Percentiles rank a stretch among this genome's conserved stretches.
phyloP scores from a whole-genome alignment of 2,888 invertebrate genomes.

The Ormyrus thymus region DNA sequence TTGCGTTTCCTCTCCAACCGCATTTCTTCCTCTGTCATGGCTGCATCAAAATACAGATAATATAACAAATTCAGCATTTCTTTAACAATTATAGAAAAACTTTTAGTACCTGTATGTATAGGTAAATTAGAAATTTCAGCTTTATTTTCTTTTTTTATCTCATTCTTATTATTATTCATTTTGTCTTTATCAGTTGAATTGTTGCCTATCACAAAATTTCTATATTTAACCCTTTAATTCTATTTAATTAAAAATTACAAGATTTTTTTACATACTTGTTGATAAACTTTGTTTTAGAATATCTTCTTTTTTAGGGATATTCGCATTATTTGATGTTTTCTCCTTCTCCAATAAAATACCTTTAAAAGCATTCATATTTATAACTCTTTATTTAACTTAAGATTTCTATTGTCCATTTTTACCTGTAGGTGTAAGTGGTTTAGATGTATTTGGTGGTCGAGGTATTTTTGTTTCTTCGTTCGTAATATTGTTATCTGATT shows the following conservation, averaged over 20 bases:
- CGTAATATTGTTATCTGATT: background rate
- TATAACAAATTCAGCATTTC: background rate
- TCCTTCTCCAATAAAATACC: too few relatives aligned
- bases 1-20: constrained; percentile 58
- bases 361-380: too few relatives aligned
- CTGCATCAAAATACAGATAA: constrained; percentile 21
- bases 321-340: too few relatives aligned
- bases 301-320: background rate
- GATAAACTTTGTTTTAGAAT: background rate
- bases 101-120: constrained; percentile 33
- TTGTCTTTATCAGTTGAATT: constrained; percentile 10
- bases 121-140: constrained; percentile 10
- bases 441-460: background rate
- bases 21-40: constrained; percentile 58
- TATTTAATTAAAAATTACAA: background rate
- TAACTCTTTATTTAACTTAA: too few relatives aligned
- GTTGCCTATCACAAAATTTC: background rate
- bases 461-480: background rate
- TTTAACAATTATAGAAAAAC: background rate
- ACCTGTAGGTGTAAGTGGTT: background rate
- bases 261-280: constrained; percentile 16
- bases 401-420: too few relatives aligned
- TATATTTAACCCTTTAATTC: background rate
- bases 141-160: constrained; percentile 31
- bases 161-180: background rate